Conservation (phyloP, 2,797 vertebrate genomes). For the Enteromius anoplus region DNA sequence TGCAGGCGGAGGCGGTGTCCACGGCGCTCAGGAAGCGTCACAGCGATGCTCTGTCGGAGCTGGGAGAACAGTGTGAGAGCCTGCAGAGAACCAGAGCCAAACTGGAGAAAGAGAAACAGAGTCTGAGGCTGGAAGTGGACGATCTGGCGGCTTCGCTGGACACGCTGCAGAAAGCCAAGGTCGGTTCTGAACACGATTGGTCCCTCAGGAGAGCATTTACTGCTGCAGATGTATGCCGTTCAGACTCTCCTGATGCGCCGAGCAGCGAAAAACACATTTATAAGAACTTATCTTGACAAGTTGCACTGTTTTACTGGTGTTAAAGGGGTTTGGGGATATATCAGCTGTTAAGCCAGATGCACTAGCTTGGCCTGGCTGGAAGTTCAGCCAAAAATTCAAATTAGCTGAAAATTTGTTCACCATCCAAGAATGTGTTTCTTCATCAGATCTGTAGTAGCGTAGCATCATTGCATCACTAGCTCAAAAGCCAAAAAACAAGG, state of each 20-base stretch:
- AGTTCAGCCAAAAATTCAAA: background rate
- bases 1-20: slow-evolving; percentile 76
- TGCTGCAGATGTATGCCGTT: background rate
- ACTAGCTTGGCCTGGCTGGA: background rate
- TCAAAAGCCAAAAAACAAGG: background rate
- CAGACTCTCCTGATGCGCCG: background rate
- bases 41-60: slow-evolving; percentile 72
- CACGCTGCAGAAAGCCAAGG: slow-evolving; percentile 81
- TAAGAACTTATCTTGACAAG: background rate
- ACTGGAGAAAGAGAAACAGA: slow-evolving; percentile 85
- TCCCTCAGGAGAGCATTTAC: background rate
- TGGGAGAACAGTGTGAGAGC: slow-evolving; percentile 79
- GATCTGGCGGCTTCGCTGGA: slow-evolving; percentile 76
- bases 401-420: background rate
- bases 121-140: slow-evolving; percentile 80
- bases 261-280: background rate
- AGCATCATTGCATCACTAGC: background rate
- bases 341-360: background rate
- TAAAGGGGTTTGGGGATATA: background rate
- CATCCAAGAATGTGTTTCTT: background rate
- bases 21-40: slow-evolving; percentile 76
- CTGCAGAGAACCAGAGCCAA: slow-evolving; percentile 79
- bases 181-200: background rate
- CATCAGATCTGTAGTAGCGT: background rate
- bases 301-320: background rate